Evolutionary conservation across 2,888 invertebrate genomes (phyloP).

Genomic region (Tenthredo livida): DNA sequence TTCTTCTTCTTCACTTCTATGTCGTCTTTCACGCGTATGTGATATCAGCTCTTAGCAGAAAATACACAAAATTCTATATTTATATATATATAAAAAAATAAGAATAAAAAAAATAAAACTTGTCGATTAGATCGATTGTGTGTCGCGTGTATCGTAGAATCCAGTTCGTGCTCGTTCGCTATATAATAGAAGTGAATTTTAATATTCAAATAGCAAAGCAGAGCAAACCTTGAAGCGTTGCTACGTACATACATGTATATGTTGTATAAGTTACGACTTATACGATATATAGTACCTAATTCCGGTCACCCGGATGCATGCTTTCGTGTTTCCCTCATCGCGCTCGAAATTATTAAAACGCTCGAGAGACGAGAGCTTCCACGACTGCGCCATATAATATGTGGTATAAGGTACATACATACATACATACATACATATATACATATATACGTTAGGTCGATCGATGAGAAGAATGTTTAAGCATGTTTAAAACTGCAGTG

Average conservation of each 20-base stretch:
- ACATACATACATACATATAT: no score
- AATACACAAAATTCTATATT: conserved; percentile 53
- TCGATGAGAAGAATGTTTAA: conserved; percentile 13
- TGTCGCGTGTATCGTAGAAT: conserved; percentile 47
- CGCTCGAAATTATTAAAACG: conserved; percentile 12
- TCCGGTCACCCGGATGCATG: not conserved
- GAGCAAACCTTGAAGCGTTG: conserved; percentile 23
- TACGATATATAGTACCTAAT: not conserved
- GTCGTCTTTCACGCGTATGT: conserved; percentile 53
- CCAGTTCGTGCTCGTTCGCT: conserved; percentile 33
- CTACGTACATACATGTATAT: not conserved
- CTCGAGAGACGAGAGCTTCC: conserved; percentile 19
- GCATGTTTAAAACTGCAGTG: conserved; percentile 50
- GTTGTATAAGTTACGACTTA: not conserved
- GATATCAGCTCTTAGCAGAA: conserved; percentile 52
- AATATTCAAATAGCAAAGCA: conserved; percentile 9
- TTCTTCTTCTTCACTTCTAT: conserved; percentile 51
- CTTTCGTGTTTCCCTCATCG: conserved; percentile 2
- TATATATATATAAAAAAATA: conserved; percentile 2
- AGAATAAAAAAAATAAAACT: not conserved
- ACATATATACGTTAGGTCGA: not conserved
- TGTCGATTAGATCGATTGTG: conserved; percentile 51
- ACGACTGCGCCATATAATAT: conserved; percentile 45
- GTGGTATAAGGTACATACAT: no score
- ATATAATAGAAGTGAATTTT: conserved; percentile 15